Conservation (phyloP, 1,140 invertebrate genomes). For the Neocloeon triangulifer region DNA sequence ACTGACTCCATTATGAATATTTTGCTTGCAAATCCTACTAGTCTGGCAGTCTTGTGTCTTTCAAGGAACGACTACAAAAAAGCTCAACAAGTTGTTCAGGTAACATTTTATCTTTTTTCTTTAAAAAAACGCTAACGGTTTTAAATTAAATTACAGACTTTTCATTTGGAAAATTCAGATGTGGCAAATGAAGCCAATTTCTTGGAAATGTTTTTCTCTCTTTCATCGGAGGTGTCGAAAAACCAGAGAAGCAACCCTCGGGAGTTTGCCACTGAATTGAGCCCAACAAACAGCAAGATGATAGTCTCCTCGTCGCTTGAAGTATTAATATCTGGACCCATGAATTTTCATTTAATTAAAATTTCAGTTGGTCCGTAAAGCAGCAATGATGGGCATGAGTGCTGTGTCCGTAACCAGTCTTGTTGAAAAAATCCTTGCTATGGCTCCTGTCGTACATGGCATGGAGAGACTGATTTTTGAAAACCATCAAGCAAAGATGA, state of each 20-base stretch:
- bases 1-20: no score
- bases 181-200: not conserved
- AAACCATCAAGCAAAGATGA: slow-evolving; percentile 10
- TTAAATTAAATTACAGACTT: not conserved
- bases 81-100: not conserved
- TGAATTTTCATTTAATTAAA: no score
- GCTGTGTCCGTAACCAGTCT: slow-evolving; percentile 13
- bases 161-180: not conserved
- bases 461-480: no score
- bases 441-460: no score
- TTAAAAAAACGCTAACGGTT: no score
- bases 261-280: no score
- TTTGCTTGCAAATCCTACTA: not conserved
- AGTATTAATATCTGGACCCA: no score
- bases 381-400: slow-evolving; percentile 13
- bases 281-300: no score
- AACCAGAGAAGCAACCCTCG: no score
- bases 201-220: slow-evolving; percentile 2
- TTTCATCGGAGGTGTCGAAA: no score
- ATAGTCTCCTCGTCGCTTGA: no score
- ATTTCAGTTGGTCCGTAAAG: slow-evolving; percentile 15
- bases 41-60: not conserved
- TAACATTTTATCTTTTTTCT: no score
- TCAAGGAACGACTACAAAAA: not conserved
- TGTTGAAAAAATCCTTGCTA: slow-evolving; percentile 17